A percentile compares a stretch with the other conserved stretches of the same genome.
Conservation (phyloP, 2,797 vertebrate species). For the Nyctalus aviator region DNA sequence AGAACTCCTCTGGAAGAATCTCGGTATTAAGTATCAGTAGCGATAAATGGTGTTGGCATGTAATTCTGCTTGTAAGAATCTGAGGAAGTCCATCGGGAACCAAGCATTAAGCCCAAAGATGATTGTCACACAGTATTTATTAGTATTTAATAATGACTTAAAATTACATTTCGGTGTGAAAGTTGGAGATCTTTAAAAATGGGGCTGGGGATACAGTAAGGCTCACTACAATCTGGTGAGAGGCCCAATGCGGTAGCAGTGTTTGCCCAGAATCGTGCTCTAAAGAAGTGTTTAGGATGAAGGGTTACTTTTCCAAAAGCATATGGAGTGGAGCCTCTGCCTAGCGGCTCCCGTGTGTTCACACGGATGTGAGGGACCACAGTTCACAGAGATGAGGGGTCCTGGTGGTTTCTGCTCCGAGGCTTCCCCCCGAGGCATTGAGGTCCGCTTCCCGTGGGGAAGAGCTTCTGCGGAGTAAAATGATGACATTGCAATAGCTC, state of each 20-base stretch:
- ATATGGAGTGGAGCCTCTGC: not conserved
- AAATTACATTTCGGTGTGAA: not conserved
- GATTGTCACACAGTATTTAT: too few species aligned
- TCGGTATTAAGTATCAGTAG: not conserved
- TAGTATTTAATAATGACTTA: too few species aligned
- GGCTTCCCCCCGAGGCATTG: not conserved
- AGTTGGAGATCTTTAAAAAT: not conserved
- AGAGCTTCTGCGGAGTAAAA: not conserved
- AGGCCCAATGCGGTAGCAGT: rapidly evolving
- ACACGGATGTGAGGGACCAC: too few species aligned
- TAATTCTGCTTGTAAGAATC: not conserved
- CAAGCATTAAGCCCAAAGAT: not conserved
- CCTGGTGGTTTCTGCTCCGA: not conserved
- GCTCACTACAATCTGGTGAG: not conserved
- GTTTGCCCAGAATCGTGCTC: not conserved
- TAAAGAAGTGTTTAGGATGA: not conserved
- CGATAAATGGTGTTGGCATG: not conserved
- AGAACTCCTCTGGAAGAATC: not conserved
- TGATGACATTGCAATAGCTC: not conserved
- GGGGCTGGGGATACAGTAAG: not conserved
- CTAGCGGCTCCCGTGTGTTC: rapidly evolving
- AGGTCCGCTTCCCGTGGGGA: not conserved
- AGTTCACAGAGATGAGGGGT: too few species aligned
- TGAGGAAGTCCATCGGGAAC: not conserved
- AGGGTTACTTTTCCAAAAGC: not conserved